Evolutionary conservation across 64 coral and sea anemone species (phyloP).

Genomic region (Porites australiensis): DNA sequence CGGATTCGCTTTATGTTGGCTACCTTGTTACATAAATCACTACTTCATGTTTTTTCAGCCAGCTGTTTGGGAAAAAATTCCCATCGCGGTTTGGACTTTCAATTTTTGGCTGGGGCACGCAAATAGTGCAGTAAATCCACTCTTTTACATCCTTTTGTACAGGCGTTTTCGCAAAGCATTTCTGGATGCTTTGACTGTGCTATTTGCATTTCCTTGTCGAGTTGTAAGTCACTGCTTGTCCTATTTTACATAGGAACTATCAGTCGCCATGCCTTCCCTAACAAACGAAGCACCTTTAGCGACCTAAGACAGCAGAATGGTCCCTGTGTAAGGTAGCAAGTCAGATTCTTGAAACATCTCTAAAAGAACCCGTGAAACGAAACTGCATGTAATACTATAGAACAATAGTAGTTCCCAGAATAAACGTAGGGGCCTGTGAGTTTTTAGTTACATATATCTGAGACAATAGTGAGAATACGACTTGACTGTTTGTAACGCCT

Average conservation of each 20-base stretch:
- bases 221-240: neutral
- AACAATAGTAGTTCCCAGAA: no score
- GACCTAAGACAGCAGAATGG: no score
- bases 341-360: no score
- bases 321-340: no score
- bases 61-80: neutral
- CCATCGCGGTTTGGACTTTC: neutral
- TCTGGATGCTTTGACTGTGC: neutral
- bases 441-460: no score
- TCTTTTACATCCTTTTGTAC: slow-evolving; percentile 3
- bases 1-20: slow-evolving; percentile 70
- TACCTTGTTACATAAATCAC: slow-evolving; percentile 55
- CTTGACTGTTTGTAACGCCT: no score
- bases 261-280: neutral
- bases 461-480: no score
- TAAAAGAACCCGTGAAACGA: no score
- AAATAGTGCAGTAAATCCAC: slow-evolving; percentile 26
- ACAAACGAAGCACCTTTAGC: no score
- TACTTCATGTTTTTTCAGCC: slow-evolving; percentile 40
- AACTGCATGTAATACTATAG: no score
- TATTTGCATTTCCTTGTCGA: neutral
- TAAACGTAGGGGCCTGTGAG: no score
- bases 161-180: slow-evolving; percentile 1
- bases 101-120: slow-evolving; percentile 10
- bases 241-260: neutral